Evolutionary conservation across 2,797 vertebrate species (phyloP).

Genomic region (Coreius guichenoti): DNA sequence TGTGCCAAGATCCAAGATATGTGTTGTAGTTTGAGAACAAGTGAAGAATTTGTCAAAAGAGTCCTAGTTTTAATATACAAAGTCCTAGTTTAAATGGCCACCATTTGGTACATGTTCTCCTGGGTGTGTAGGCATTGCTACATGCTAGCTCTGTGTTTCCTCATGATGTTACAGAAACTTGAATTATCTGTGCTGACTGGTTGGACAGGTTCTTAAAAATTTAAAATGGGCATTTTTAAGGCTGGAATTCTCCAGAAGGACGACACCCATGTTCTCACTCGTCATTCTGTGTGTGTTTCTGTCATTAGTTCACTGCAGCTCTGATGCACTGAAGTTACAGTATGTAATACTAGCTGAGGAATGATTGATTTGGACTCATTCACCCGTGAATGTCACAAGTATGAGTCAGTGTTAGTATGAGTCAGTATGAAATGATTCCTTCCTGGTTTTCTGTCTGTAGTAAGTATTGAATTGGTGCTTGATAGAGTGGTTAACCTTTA

Average conservation of each 20-base stretch:
- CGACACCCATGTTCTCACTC: neutral
- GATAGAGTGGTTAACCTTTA: neutral
- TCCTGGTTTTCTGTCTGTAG: neutral
- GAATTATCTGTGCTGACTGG: conserved; percentile 33
- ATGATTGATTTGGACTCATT: neutral
- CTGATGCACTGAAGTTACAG: neutral
- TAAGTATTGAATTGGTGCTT: neutral
- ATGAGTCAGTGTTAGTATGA: no score
- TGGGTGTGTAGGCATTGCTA: neutral
- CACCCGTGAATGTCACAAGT: neutral
- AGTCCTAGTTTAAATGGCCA: neutral
- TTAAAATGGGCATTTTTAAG: neutral
- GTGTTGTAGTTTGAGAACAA: neutral
- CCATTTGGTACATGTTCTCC: neutral
- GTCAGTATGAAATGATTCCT: neutral
- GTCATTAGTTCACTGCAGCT: neutral
- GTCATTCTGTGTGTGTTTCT: conserved; percentile 34
- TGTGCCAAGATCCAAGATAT: neutral
- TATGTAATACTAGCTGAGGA: neutral
- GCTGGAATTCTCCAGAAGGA: conserved; percentile 2
- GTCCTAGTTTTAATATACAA: neutral
- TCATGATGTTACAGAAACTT: conserved; percentile 43
- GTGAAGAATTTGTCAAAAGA: neutral
- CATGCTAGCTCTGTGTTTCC: neutral
- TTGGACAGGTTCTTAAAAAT: neutral